These are phyloP conservation scores for Lophotis ruficrista DNA, from an alignment of 2,113 vertebrate genomes.

Conservation along the genomic window DNA sequence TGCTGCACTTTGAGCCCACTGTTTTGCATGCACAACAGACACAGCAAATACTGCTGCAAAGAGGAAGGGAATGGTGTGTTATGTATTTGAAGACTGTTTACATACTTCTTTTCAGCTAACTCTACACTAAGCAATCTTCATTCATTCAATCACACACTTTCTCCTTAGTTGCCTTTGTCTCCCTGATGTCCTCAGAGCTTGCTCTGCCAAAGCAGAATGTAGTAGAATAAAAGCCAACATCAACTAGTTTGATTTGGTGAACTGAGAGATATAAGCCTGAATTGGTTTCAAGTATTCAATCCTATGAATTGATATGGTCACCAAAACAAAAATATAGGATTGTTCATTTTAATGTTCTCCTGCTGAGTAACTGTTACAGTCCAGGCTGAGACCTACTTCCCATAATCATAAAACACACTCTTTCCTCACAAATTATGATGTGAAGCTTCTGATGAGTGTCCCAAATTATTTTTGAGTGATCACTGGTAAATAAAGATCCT, in stretches of 20 bases:
- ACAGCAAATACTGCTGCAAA: not conserved
- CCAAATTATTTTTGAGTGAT: not conserved
- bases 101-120: not conserved
- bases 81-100: not conserved
- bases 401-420: not conserved
- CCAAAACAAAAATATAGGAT: not conserved
- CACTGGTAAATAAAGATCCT: not conserved
- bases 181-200: not conserved
- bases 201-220: not conserved
- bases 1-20: not conserved
- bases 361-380: not conserved
- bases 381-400: not conserved
- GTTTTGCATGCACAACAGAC: not conserved
- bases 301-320: not conserved
- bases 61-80: too few species aligned
- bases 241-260: not conserved
- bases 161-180: fast-evolving
- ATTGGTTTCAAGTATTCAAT: not conserved
- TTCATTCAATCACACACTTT: not conserved
- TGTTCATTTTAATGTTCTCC: not conserved
- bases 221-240: not conserved
- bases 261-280: not conserved
- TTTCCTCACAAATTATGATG: not conserved
- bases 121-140: not conserved
- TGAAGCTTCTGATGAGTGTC: not conserved